Base-by-base conservation (phyloP, 2,888 invertebrate species). In the Tetramorium bicarinatum region DNA sequence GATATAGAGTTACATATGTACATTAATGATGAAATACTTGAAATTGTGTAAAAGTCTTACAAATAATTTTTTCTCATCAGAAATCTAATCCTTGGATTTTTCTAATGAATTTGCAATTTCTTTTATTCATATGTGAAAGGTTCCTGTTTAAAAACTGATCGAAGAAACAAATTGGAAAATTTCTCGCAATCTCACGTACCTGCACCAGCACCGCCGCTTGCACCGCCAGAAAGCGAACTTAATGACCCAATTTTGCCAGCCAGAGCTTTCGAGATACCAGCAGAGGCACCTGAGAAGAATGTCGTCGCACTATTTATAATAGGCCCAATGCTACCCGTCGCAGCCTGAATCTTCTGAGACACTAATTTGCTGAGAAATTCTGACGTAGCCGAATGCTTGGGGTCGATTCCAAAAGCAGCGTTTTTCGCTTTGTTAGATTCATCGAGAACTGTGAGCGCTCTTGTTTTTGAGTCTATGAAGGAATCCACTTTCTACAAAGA, bases 391-490 rank as follows among this genome's bases (percentile, higher is more conserved):
- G 96, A 96, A 11, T 47, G 29, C 71, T 96, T 95, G n/a, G 97
- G 97, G 91, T 96, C 96, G 92, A 98, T 98, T 69, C 97, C 97
- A 93, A 96, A 97, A 91, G 97, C 97, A 88, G 96, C 96, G 95
- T 98, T 98, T 94, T 98, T 97, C 91, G 96, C 97, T 90, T 97
- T 96, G 95, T 98, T 98, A 89, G 96, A 95, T 75, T 96, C 96
- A 95, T 98, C 98, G 93, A 98, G 95, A 72, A 96, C 96, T 80
- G 96, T 96, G 84, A 98, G 95, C 91, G 97, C 96, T 49, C 96
- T 96, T 56, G 97, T 98, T 95, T 98, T 98, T 74, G 97, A 96
- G 93, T 98, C 98, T 95, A 98, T 96, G 95, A 97, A 96, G 87
- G 97, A 96, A 95, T 98, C 97, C 95, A 98, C 96, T 97, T 98